Base-by-base conservation (phyloP, 37 sponge, comb jelly and placozoan genomes). In the Oscarella lobularis region DNA sequence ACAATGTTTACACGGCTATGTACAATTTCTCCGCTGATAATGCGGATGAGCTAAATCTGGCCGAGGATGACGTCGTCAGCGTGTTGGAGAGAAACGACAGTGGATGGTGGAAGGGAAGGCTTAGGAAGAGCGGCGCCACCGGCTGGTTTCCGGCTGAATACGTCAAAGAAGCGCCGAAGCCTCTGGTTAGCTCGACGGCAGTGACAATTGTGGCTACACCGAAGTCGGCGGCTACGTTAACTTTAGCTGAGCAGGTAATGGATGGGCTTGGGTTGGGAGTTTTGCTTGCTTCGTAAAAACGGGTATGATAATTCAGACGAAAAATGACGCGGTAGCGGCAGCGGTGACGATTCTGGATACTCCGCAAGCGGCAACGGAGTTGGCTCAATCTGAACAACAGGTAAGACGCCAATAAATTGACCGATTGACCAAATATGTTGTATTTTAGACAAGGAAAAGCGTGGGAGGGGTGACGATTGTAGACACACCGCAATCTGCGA, bases 121-220 rank as follows among this genome's bases (percentile, higher is more conserved):
- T 4, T 14, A 5, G 4, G 31, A 4, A 68, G 33, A 48, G 20
- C 20, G 60, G 60, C 9, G 35, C 4, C 31, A 68, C 29, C 31
- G 71, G 71, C 31, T 68, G 71, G 71, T 68, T 68, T 14, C 71
- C 71, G 6, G 71, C 29, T 5, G 31, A 68, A 29, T 68, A 68
- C 33, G 31, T 68, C 6, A 20, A 14, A 29, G 31, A 68, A 20
- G 6, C 6, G 71, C 6, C 6, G 4, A 14, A 20, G 31, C 6
- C 31, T 20, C 20, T 48, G 9, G 14, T 27, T 27, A 9, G 60
- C 9, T 20, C 14, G 20, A 48, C 9, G 14, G 20, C 60, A 48
- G 60, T 48, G 9, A 48, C 60, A 48, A 48, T 48, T 48, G 60
- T 48, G 60, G 60, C 60, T 27, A 48, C 60, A 48, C 60, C 60